Evolutionary conservation across 2,888 invertebrate species (phyloP), one percentile per base, ranked within the genome.

Genomic region (Thymelicus acteon): DNA sequence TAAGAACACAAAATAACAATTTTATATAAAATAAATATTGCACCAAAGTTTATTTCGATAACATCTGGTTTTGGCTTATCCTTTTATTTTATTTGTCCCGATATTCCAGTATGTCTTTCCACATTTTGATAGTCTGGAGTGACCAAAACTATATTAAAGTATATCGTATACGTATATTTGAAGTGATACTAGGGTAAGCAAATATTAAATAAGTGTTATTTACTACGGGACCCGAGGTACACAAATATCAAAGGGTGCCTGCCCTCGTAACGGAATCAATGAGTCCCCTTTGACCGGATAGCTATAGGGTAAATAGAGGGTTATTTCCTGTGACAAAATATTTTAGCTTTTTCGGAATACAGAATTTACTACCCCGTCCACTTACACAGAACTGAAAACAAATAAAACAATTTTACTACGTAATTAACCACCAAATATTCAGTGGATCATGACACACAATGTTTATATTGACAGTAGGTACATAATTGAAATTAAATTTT

Each of bases 311-410:
- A 88, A 90, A 89, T 89, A 89, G 86, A 85, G 68, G 68, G 79
- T 78, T 31, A 83, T 85, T 87, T 90, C 87, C 89, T 84, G 85
- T 82, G 85, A 87, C 88, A 87, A 89, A 52, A 90, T 87, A 89
- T 85, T 85, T 82, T 82, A 82, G 79, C 77, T 76, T 80, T 62
- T 63, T 57, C 68, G 31, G 47, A 47, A 57, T n/a, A 57, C 68
- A 69, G 37, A 62, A 62, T 63, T 62, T 58, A 69, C 57, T 63
- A 63, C 37, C 57, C 19, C 47, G 47, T n/a, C 62, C 62, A 48
- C 47, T 67, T 60, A 54, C 54, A 47, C 24, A 57, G 24, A 52
- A 61, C 54, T 44, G 44, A 44, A 57, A 63, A 47, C 48, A 69
- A 69, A 69, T 63, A 69, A 61, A 52, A 62, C 68, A 31, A 44